Evolutionary conservation across 30 jellyfish, hydroid and myxozoan genomes (phyloP).

Genomic region (Rhopilema esculentum): DNA sequence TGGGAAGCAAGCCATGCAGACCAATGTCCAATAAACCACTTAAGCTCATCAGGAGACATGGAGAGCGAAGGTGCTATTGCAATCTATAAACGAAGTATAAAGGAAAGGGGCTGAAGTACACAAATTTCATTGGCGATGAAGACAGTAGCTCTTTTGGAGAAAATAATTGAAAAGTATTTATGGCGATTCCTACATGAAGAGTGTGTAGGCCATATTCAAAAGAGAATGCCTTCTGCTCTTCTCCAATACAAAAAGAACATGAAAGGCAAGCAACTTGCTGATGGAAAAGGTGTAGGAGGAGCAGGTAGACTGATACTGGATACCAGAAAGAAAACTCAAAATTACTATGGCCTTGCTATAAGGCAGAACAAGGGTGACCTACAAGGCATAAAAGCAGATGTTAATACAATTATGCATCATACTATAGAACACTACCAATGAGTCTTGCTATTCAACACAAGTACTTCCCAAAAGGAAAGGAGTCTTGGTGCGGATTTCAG

Average conservation of each 20-base stretch:
- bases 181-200: constrained; percentile 38
- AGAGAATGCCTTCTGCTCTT: constrained; percentile 22
- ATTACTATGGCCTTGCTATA: constrained; percentile 38
- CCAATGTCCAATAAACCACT: constrained; percentile 22
- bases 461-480: constrained; percentile 31
- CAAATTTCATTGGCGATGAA: constrained; percentile 49
- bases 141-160: constrained; percentile 56
- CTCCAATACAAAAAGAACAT: constrained; percentile 25
- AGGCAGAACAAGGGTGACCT: constrained; percentile 47
- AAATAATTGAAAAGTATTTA: neutral
- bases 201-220: constrained; percentile 58
- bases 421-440: neutral
- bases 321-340: constrained; percentile 27
- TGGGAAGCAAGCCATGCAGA: constrained; percentile 6
- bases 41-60: constrained; percentile 39
- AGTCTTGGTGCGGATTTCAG: constrained; percentile 38
- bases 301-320: constrained; percentile 49
- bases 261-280: constrained; percentile 33
- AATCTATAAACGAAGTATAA: constrained; percentile 2
- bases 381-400: constrained; percentile 27
- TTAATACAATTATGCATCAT: constrained; percentile 32
- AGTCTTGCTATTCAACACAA: constrained; percentile 16
- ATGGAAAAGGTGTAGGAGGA: constrained; percentile 63
- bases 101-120: constrained; percentile 16
- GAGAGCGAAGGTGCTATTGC: constrained; percentile 20